Evolutionary conservation across 1,140 invertebrate genomes (phyloP), one percentile per base, ranked within the genome.

Genomic region (Lepidotrigona ventralis): DNA sequence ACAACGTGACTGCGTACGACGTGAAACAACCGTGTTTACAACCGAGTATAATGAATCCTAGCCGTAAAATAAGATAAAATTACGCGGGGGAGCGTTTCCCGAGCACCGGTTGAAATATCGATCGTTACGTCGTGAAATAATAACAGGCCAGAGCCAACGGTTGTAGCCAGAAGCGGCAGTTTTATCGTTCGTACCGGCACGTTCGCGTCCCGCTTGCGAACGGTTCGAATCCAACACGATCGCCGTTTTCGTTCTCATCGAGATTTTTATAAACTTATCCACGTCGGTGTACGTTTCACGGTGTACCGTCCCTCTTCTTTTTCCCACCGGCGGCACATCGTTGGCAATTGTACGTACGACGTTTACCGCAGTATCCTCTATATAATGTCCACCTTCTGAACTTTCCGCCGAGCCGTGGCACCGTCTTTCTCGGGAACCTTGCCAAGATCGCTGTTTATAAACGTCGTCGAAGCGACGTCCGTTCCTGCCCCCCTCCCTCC

Each of bases 391-490:
- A 66, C n/a, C 74, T 66, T 86, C 26, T 15, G 39, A 75, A 83
- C 51, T 86, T 33, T 39, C 64, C 60, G 64, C 46, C 64, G 54
- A 71, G 39, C 79, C 78, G 81, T 70, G 79, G 75, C 33, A 82
- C 58, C 73, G 74, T 85, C 80, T 87, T 87, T 86, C 79, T 80
- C 72, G 84, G 73, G 84, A 85, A 69, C 86, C 63, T 70, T 88
- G 84, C 86, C 80, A 88, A 83, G 78, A 79, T 85, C 80, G 46
- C 73, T 81, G 80, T 88, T 86, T 88, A 83, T 88, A 88, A 88
- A 88, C 77, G 86, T 85, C 69, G 83, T 81, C 9, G 56, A 26
- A 15, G 21, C 53, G 74, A 69, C 53, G 73, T 60, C 56, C 51
- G 66, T 4, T 46, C 39, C 39, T 46, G 39, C 33, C 33, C 33